phyloP scores from a whole-genome alignment of 2,888 invertebrate genomes.

The Pomacea canaliculata region DNA sequence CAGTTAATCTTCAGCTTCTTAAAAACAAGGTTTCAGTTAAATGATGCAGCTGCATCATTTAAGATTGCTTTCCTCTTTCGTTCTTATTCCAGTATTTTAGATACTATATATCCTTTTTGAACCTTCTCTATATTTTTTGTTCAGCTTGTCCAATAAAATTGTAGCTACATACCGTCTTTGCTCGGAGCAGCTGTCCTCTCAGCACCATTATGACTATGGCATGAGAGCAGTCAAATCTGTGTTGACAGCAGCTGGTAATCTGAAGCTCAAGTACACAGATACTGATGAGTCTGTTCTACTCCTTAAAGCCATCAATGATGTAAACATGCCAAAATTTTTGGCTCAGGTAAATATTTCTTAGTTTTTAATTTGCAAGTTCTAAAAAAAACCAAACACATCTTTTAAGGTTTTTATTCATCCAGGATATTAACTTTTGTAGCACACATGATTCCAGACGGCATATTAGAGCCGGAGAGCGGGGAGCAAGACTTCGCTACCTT shows the following conservation, averaged over 20 bases:
- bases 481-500: too few relatives aligned
- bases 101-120: not conserved
- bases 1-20: too few relatives aligned
- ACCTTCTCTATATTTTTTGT: not conserved
- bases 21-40: too few relatives aligned
- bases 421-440: too few relatives aligned
- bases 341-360: conserved; percentile 60
- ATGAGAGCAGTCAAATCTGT: conserved; percentile 71
- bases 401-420: too few relatives aligned
- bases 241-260: conserved; percentile 70
- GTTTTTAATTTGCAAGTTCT: too few relatives aligned
- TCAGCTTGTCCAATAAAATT: conserved; percentile 69
- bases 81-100: too few relatives aligned
- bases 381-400: too few relatives aligned
- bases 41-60: too few relatives aligned
- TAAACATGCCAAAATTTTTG: conserved; percentile 70
- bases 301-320: conserved; percentile 70
- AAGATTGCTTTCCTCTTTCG: too few relatives aligned
- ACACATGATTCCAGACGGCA: too few relatives aligned
- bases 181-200: conserved; percentile 70
- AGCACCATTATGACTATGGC: conserved; percentile 73
- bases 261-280: conserved; percentile 68
- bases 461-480: too few relatives aligned
- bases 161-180: conserved; percentile 70
- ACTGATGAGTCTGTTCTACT: conserved; percentile 68